Evolutionary conservation across 2,797 vertebrate species (phyloP), one percentile per base, ranked within the genome.

Genomic region (Pangasius mekongensis): DNA sequence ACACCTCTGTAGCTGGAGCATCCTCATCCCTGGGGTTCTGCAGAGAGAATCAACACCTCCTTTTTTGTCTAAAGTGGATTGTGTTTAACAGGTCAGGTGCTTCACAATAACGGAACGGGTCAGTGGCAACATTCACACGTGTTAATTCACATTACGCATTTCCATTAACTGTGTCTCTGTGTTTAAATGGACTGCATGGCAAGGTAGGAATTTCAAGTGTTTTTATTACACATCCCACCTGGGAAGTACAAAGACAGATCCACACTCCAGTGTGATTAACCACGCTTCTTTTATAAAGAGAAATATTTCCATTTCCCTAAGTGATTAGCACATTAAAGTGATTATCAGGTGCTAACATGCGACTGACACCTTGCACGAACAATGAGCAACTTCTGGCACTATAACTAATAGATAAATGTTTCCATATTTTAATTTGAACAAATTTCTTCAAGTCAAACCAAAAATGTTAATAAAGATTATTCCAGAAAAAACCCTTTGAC

Each of bases 1-100:
- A 90, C 91, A 91, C 93, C 92, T 92, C 93, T 94, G 89, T 92
- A 91, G 91, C 89, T 86, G 91, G 60, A 43, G 84, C 87, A 84
- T 76, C 56, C 74, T 71, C 18, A 58, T 54, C 49, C 69, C 74
- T 69, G 49, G n/a, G 20, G 74, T 77, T 85, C 62, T 71, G 58
- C 30, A 81, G 52, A 30, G 27, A 24, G 52, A 88, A 85, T 85
- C 64, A 85, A 71, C 74, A 80, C 87, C 64, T 81, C 36, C 49
- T 66, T 80, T 85, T 27, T 6, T 58, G 80, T 83, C 36, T 27
- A 67, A 71, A 49, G 82, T 58, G 82, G 60, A 78, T 85, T 78
- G 30, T 30, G 49, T 58, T 83, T 76, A 86, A 76, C 84, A 89
- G 39, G 43, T 39, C 43, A 58, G 64, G 36, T 58, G 22, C 56